Base-by-base conservation (phyloP, 2,113 vertebrate genomes). In the Misgurnus mizolepis region DNA sequence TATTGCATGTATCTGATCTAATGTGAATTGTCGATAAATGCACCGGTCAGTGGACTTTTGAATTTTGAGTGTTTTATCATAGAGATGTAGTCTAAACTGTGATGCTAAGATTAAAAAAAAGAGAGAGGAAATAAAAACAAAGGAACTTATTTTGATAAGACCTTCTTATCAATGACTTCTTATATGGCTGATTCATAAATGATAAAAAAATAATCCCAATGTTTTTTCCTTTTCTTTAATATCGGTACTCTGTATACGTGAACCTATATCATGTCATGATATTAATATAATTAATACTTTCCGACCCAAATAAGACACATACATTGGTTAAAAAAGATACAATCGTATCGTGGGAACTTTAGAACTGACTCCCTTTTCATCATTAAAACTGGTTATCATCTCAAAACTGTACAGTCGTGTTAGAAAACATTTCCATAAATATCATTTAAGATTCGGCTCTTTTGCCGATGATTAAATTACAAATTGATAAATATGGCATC, bases 401-500 rank as follows among this genome's bases (percentile, higher is more conserved):
- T 93, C 96, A 96, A 97, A 97, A 93, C 96, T 98, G 95, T 98
- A 98, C 98, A 95, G 93, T 95, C 91, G 94, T 94, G 93, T 96
- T 98, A 97, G 94, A 97, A 98, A 98, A 97, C 94, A 95, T 94
- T 95, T 94, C 94, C 96, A 98, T 98, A 99, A 99, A 99, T 98
- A 99, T 95, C 95, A 95, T 98, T 97, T 96, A 94, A 93, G 94
- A 94, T 94, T 95, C 95, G 95, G 96, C 96, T 95, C 94, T 96
- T 90, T 94, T 95, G 94, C 95, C 95, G 95, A 97, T 95, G 97
- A 96, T 98, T 98, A 99, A 99, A 98, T 99, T 98, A 99, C 96
- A 96, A 98, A 98, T 92, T 86, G 96, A 98, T 99, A 99, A 99
- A 99, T 99, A 99, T 97, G 96, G 96, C 96, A 98, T 97, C 94